These are phyloP conservation scores for Platycnemis pennipes DNA, from an alignment of 2,888 invertebrate species.

Conservation along the genomic window DNA sequence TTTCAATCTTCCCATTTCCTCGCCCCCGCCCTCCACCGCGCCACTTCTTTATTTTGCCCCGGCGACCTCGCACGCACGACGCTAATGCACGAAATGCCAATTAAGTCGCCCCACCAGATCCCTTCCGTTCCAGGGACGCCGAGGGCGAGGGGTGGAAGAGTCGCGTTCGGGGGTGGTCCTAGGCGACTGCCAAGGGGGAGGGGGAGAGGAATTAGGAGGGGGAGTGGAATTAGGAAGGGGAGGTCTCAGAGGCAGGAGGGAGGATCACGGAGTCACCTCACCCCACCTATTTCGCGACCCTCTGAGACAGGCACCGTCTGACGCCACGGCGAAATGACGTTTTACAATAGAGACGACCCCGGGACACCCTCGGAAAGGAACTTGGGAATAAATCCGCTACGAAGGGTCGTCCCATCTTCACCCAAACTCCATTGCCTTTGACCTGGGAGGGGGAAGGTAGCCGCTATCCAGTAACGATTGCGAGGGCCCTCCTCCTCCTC, in stretches of 20 bases:
- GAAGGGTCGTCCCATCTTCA: background rate
- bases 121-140: constrained; percentile 59
- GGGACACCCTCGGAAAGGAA: background rate
- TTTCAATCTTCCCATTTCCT: constrained; percentile 36
- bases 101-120: constrained; percentile 19
- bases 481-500: background rate
- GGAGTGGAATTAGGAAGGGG: background rate
- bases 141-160: background rate
- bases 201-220: background rate
- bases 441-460: background rate
- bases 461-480: no score
- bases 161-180: background rate
- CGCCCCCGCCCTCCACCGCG: background rate
- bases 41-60: constrained; percentile 9
- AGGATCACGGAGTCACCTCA: background rate
- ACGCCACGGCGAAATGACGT: constrained; percentile 31
- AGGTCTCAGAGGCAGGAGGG: background rate
- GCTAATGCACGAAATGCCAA: constrained; percentile 66
- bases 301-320: constrained; percentile 57
- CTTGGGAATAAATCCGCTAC: constrained; percentile 40
- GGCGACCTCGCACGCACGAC: constrained; percentile 58
- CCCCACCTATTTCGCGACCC: constrained; percentile 27
- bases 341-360: constrained; percentile 60
- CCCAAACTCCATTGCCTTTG: background rate
- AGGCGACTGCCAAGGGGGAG: background rate